A percentile compares a stretch with the other conserved stretches of the same genome.
Evolutionary conservation across 2,113 vertebrate species (phyloP).

Genomic region (Origma solitaria): DNA sequence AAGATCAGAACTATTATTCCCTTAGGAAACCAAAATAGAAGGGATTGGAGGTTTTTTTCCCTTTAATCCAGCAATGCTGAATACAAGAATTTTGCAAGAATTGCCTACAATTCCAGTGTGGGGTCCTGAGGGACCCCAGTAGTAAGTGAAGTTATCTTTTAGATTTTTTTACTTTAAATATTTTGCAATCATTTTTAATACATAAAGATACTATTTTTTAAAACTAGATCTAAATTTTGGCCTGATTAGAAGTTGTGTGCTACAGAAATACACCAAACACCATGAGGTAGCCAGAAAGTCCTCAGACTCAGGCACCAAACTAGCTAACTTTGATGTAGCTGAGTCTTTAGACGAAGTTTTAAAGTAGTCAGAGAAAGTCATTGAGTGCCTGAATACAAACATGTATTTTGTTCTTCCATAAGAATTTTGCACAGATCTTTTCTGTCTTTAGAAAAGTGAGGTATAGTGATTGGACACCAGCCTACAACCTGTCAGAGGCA

Average conservation of each 20-base stretch:
- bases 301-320: background rate
- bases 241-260: background rate
- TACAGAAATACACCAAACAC: background rate
- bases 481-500: background rate
- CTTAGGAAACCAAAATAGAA: background rate
- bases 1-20: background rate
- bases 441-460: background rate
- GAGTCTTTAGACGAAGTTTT: background rate
- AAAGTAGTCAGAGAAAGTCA: background rate
- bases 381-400: background rate
- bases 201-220: background rate
- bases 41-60: background rate
- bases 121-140: background rate
- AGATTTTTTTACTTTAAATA: background rate
- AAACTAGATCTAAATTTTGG: background rate
- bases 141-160: background rate
- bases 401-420: background rate
- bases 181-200: background rate
- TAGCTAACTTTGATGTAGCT: background rate
- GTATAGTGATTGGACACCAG: background rate
- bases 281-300: background rate
- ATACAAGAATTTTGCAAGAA: background rate
- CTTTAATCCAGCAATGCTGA: background rate
- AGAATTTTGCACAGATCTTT: background rate
- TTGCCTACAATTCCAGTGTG: background rate